A percentile compares a stretch with the other conserved stretches of the same genome.
These are phyloP conservation scores for Parelbella ahira DNA, from an alignment of 2,888 invertebrate genomes.

Conservation along the genomic window DNA sequence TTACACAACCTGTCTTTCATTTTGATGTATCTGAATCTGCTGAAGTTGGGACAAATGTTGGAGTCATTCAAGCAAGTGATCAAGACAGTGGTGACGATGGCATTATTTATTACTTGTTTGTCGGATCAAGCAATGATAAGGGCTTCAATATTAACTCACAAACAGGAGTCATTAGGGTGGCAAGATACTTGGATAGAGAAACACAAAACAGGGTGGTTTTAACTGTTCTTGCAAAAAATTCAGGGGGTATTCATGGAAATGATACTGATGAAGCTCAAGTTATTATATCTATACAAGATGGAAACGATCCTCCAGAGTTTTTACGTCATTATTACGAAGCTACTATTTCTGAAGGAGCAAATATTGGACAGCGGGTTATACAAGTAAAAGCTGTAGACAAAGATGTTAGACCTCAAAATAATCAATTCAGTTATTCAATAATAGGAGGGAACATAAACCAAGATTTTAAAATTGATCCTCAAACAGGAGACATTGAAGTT, in stretches of 20 bases:
- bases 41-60: slow-evolving; percentile 90
- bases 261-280: slow-evolving; percentile 98
- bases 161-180: slow-evolving; percentile 91
- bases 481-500: slow-evolving; percentile 90
- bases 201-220: slow-evolving; percentile 93
- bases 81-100: slow-evolving; percentile 94
- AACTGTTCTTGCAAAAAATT: slow-evolving; percentile 96
- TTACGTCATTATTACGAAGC: slow-evolving; percentile 88
- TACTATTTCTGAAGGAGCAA: slow-evolving; percentile 89
- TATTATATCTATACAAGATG: slow-evolving; percentile 95
- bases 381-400: slow-evolving; percentile 93
- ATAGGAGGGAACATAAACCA: slow-evolving; percentile 91
- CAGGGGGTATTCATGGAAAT: slow-evolving; percentile 95
- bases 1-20: slow-evolving; percentile 93
- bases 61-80: slow-evolving; percentile 92
- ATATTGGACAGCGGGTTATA: slow-evolving; percentile 86
- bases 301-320: slow-evolving; percentile 97
- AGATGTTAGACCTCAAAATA: slow-evolving; percentile 94
- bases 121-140: slow-evolving; percentile 94
- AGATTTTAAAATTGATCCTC: slow-evolving; percentile 93
- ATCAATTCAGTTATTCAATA: slow-evolving; percentile 94
- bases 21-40: slow-evolving; percentile 96
- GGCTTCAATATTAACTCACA: slow-evolving; percentile 93
- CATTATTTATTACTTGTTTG: slow-evolving; percentile 93
- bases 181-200: slow-evolving; percentile 90